Base-by-base conservation (phyloP, 1,140 invertebrate species). In the Drosophila pandora region DNA sequence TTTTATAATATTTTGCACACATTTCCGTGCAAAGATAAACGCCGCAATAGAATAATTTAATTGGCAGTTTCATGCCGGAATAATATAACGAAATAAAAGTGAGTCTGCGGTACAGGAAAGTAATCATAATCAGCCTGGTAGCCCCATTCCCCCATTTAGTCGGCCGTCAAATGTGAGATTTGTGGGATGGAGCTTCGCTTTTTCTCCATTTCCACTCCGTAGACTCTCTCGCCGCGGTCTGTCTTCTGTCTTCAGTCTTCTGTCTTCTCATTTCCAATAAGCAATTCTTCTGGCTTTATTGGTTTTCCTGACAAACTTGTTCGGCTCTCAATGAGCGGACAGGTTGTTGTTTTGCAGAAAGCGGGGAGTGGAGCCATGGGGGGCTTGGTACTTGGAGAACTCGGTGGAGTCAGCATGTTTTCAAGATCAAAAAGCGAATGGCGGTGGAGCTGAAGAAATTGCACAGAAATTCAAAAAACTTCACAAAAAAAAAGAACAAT, bases 401-500 rank as follows among this genome's bases (percentile, higher is more conserved):
- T 21, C 25, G 48, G 34, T n/a, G 9, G 41, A 72, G 58, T 43
- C 79, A 76, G 72, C 67, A 39, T 72, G 61, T 80, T 85, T 85
- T 85, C 82, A 85, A 85, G 82, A 85, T 85, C 82, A 85, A 82
- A 85, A 85, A 85, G 82, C 82, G 82, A 85, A 85, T 87, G 78
- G 69, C 62, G 60, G 68, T 34, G 43, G 60, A 68, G 57, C 60
- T 22, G 41, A 84, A 73, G 76, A 84, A 83, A 84, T 76, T 83
- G 80, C 76, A 84, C 55, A 75, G 39, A 69, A 69, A 69, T 57
- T 56, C 57, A 78, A 49, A 49, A 83, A 58, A 59, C 41, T 61
- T 10, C 7, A 55, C 23, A 25, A 4, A 28, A 39, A 6, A 45
- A 55, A 30, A 28, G 61, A 64, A 62, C 22, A 62, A 52, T 32